Evolutionary conservation across 1,140 invertebrate genomes (phyloP), one percentile per base, ranked within the genome.

Genomic region (Drosophila tristis): DNA sequence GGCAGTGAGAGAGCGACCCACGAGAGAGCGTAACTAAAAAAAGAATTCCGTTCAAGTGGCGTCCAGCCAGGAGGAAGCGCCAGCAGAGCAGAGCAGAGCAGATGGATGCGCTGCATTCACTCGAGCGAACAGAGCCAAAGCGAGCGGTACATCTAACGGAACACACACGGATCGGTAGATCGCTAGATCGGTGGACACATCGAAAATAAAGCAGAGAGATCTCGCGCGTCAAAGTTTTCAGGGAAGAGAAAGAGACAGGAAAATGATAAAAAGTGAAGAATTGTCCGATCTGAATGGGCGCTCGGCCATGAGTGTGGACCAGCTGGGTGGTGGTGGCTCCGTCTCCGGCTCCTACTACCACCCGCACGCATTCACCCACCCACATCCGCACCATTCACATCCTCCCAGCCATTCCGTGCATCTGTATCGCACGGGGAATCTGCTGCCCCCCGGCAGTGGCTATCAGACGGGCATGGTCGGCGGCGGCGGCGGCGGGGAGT

Each of bases 181-280:
- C 54, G 35, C 2, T 4, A 23, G 9, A 39, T 39, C 35, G 35
- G 35, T 39, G 13, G 35, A 39, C 4, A 39, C 11, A 13, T 39
- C 13, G 35, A 39, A 39, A 13, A 11, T 4, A 39, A 35, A 29
- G 26, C 5, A 35, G 11, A 1, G 35, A 39, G 35, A 11, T 35
- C 3, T 35, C 9, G 9, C 0, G 9, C 31, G 31, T 35, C 0
- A 0, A 43, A 31, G 11, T 39, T 39, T 31, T 5, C 29, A 20
- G 20, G 35, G 20, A 45, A 55, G 35, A 49, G 51, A n/a, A 61
- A 54, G 58, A 58, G 5, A 35, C 49, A 45, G 11, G 50, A 82
- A 77, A 20, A 91, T 91, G 90, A 91, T 91, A 29, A 91, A 91
- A 76, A 91, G 90, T 78, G 90, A 91, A 66, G 90, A 91, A 56